Base-by-base conservation (phyloP, 2,888 invertebrate genomes). In the Gisinianus flammeolus region DNA sequence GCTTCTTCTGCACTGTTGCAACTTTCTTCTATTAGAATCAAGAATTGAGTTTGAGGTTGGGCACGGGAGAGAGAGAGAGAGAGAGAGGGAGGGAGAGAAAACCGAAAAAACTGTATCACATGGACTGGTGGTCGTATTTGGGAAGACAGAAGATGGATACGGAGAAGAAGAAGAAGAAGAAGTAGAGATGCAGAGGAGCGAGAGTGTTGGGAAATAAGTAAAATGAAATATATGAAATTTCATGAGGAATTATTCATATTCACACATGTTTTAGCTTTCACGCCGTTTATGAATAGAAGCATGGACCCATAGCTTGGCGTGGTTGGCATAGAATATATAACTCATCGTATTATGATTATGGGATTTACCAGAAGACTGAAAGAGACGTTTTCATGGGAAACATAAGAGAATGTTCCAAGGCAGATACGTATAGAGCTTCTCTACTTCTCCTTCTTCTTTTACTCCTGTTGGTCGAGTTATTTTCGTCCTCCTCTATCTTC, bases 341-440 rank as follows among this genome's bases (percentile, higher is more conserved):
- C 74, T 74, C 74, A 74, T 74, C 74, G 74, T 66, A 74, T 74
- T 74, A 74, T 74, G 74, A 74, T 74, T 74, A 74, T 74, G 74
- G 74, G 74, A 66, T 74, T 74, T 74, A 66, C 52, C 52, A 66
- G 52, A 66, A 74, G 74, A 74, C 74, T 74, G 30, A 74, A 74
- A 66, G 74, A 66, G 74, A 74, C 74, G 54, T 74, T 74, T 74
- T 74, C 74, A 74, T 74, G 66, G 74, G 66, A 74, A 74, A 74
- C 74, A 74, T 66, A 35, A 74, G 66, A 74, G 30, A 67, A 62
- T 24, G 62, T 19, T 44, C 44, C 19, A 44, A 44, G 28, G 22
- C n/a, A 58, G 19, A n/a, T 62, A 26, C 62, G 12, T n/a, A n/a
- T 62, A 26, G 24, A 44, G 8, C 28, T 12, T 62, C n/a, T 58